Conservation (phyloP, 2,797 vertebrate genomes). For the Lagorchestes hirsutus region DNA sequence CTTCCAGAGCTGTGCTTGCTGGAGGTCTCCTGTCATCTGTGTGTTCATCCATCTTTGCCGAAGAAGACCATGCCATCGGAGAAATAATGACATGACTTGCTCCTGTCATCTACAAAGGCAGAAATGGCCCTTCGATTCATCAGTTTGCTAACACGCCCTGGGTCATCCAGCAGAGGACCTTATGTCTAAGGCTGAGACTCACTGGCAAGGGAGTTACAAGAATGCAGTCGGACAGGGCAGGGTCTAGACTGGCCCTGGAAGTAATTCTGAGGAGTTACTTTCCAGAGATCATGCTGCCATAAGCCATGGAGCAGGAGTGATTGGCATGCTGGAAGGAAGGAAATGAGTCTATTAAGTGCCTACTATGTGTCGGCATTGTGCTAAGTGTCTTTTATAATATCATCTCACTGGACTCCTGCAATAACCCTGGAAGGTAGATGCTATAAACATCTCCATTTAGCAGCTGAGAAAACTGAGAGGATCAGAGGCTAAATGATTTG, state of each 20-base stretch:
- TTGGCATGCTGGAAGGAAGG: background rate
- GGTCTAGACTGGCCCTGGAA: background rate
- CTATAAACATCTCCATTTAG: no score
- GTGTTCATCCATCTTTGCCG: no score
- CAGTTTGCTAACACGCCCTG: background rate
- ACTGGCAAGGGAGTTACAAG: background rate
- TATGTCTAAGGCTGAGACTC: background rate
- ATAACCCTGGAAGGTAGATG: background rate
- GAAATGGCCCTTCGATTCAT: background rate
- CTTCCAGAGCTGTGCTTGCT: background rate
- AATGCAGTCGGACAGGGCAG: background rate
- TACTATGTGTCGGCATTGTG: background rate
- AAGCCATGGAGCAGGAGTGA: background rate
- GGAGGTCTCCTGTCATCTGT: background rate
- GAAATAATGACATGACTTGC: no score
- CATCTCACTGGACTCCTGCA: no score
- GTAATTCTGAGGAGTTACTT: background rate
- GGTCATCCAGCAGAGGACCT: background rate
- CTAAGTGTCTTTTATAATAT: background rate
- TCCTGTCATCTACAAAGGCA: background rate
- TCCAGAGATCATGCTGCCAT: no score
- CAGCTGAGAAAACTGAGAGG: no score
- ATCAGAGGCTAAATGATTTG: background rate
- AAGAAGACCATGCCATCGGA: no score
- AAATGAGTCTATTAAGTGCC: background rate